Base-by-base conservation (phyloP, 2,797 vertebrate species). In the Anabacerthia variegaticeps region DNA sequence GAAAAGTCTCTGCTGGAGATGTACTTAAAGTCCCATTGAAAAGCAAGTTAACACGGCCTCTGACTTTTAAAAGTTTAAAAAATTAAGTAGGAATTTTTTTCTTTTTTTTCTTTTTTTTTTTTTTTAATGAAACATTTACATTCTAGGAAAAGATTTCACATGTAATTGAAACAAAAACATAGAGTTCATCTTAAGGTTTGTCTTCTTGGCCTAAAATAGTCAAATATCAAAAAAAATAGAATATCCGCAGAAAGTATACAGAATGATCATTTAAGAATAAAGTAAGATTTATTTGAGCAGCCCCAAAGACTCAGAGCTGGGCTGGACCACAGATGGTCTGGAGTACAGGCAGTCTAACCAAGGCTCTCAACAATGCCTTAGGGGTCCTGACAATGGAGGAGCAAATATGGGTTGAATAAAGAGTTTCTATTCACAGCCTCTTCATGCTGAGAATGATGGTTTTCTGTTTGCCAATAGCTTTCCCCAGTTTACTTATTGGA, bases 281-380 rank as follows among this genome's bases (percentile, higher is more conserved):
- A 74, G 9, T n/a, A 74, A 75, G 32, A 52, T 32, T 55, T 41
- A 63, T 81, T 37, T 67, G 20, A 85, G 9, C 28, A 66, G 9
- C 32, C 20, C 7, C 21, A 26, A 68, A 11, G 30, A 1, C 18
- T 17, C 18, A 30, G 48, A 51, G 2, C 15, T 59, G 49, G 39
- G 9, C 20, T 56, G 39, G 17, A 58, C 27, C 43, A 46, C 55
- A 66, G 30, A 10, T 54, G 14, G 8, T 27, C 52, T 62, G 24
- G 12, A 48, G 27, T 24, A 63, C 2, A 4, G 18, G 22, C 6
- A 1, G 9, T 12, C 23, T 77, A 48, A 63, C 0, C 0, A 2
- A 68, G 4, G 10, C 10, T 7, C 10, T 72, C 37, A 20, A 13
- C 12, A 20, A 30, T 32, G 7, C 32, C 30, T 67, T 61, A 17